A percentile compares a stretch with the other conserved stretches of the same genome.
Conservation (phyloP, 1,140 invertebrate genomes). For the Apocrypta bakeri region DNA sequence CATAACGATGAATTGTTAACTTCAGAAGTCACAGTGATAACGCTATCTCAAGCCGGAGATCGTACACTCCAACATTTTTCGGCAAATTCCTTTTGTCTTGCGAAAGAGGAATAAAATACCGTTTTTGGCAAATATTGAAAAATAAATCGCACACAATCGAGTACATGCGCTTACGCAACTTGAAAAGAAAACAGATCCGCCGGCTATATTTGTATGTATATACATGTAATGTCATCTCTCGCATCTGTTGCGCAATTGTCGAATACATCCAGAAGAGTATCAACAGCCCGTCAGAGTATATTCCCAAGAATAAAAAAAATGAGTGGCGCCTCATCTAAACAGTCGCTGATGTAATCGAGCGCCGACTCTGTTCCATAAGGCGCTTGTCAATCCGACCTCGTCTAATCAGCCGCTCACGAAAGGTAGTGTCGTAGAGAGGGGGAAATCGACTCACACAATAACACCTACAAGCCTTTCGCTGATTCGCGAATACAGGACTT, state of each 20-base stretch:
- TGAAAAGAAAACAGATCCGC: neutral
- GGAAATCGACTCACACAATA: neutral
- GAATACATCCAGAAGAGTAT: neutral
- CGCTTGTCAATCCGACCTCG: conserved; percentile 4
- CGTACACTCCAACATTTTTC: no score
- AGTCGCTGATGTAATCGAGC: conserved; percentile 30
- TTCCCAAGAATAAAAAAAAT: neutral
- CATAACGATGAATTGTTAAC: no score
- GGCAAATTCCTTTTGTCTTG: no score
- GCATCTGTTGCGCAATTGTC: conserved; percentile 9
- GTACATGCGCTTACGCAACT: conserved; percentile 8
- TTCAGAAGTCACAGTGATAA: no score
- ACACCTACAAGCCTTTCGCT: conserved; percentile 35
- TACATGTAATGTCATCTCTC: conserved; percentile 5
- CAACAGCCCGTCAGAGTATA: neutral
- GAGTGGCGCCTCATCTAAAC: conserved; percentile 10
- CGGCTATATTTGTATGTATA: neutral
- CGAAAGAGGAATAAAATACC: neutral
- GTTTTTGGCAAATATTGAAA: conserved; percentile 16
- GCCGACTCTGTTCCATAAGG: neutral
- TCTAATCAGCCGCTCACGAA: neutral
- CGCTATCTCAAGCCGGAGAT: no score
- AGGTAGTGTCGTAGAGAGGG: no score
- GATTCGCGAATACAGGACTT: conserved; percentile 23
- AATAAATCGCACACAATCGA: conserved; percentile 1